Conservation (phyloP, 2,888 invertebrate genomes). For the Sphecodes monilicornis region DNA sequence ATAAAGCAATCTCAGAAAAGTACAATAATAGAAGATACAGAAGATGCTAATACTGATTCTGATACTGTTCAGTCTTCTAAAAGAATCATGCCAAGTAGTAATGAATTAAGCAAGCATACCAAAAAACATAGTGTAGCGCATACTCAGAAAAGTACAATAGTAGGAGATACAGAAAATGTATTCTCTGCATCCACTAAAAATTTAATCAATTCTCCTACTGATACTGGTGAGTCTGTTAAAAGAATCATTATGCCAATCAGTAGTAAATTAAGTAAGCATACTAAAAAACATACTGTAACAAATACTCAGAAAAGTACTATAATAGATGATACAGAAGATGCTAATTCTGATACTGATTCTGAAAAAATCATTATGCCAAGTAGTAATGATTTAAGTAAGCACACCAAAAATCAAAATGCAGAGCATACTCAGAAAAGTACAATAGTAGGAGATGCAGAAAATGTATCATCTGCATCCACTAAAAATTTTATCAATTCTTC, state of each 20-base stretch:
- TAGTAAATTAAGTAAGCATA: neutral
- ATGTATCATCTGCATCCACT: no score
- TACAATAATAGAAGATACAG: neutral
- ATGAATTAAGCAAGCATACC: neutral
- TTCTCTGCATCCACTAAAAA: no score
- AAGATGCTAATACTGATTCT: no score
- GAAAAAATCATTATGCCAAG: neutral
- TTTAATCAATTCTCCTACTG: neutral
- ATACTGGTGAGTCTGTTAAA: neutral
- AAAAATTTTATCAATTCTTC: no score
- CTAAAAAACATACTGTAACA: neutral
- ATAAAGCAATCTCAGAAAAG: neutral
- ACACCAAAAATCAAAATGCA: neutral
- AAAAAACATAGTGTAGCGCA: accelerated
- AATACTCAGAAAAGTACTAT: neutral
- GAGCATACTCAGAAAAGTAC: neutral
- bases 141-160: neutral
- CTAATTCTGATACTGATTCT: neutral
- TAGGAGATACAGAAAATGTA: neutral
- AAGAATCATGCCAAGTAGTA: neutral
- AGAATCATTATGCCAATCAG: neutral
- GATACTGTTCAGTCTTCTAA: no score
- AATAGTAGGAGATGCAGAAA: neutral
- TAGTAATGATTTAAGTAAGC: neutral
- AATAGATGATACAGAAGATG: neutral